Evolutionary conservation across 2,888 invertebrate genomes (phyloP).

Genomic region (Plagodis pulveraria): DNA sequence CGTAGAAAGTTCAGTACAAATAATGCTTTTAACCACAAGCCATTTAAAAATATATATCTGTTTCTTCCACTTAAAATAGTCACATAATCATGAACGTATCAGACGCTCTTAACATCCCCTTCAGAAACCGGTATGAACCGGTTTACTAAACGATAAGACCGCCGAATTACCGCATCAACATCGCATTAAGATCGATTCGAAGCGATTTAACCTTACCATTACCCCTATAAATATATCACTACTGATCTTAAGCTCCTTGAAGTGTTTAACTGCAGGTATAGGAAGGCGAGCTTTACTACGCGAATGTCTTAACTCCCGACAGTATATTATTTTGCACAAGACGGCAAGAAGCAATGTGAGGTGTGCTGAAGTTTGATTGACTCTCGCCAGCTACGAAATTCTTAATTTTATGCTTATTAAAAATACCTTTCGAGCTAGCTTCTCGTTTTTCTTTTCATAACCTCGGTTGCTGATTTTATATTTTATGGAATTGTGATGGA

Average conservation of each 20-base stretch:
- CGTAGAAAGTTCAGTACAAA: no score
- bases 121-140: constrained; percentile 7
- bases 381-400: no score
- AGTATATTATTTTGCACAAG: neutral
- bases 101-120: neutral
- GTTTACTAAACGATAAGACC: constrained; percentile 11
- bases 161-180: constrained; percentile 17
- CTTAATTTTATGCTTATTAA: no score
- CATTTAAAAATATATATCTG: no score
- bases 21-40: no score
- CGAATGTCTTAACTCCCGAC: neutral
- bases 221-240: constrained; percentile 16
- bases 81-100: constrained; percentile 3
- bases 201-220: constrained; percentile 15
- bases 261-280: neutral
- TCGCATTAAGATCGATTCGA: constrained; percentile 19
- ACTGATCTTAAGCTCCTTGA: constrained; percentile 10
- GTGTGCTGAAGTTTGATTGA: no score
- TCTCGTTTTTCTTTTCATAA: no score
- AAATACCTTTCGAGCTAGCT: no score
- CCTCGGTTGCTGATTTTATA: no score
- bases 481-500: no score
- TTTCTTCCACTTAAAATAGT: neutral
- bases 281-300: constrained; percentile 15
- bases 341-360: neutral